Conservation (phyloP, 2,888 invertebrate genomes). For the Chaitophorus viminalis region DNA sequence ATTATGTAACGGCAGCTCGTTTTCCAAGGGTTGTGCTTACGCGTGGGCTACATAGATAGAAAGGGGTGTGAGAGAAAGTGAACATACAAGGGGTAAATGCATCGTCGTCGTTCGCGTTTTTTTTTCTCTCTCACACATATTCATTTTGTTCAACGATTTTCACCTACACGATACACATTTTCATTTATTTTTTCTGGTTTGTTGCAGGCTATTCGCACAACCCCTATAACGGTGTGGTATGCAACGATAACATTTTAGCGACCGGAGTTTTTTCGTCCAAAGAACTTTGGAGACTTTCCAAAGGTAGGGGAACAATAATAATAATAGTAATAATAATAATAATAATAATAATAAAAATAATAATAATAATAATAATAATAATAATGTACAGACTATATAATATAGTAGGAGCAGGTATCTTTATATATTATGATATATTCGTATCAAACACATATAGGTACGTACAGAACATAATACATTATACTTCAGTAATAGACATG, state of each 20-base stretch:
- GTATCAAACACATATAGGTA: not conserved
- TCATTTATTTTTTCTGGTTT: constrained; percentile 62
- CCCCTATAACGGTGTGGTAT: constrained; percentile 97
- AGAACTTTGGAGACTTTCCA: constrained; percentile 98
- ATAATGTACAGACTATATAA: constrained; percentile 21
- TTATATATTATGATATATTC: not conserved
- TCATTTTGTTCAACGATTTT: constrained; percentile 52
- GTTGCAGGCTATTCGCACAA: constrained; percentile 85
- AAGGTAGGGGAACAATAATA: constrained; percentile 75
- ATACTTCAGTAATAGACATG: too few relatives aligned
- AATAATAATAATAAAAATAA: too few relatives aligned
- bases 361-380: constrained; percentile 29
- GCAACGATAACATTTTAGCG: constrained; percentile 99
- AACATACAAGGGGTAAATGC: too few relatives aligned
- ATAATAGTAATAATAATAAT: constrained; percentile 44
- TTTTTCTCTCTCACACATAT: constrained; percentile 46
- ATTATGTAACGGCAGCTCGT: not conserved
- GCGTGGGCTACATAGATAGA: not conserved
- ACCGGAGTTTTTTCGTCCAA: constrained; percentile 99
- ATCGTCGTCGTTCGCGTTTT: not conserved
- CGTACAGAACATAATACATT: too few relatives aligned
- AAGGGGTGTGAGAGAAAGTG: not conserved
- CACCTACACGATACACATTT: constrained; percentile 40
- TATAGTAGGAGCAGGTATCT: not conserved
- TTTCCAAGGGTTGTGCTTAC: not conserved